Evolutionary conservation across 2,888 invertebrate genomes (phyloP).

Genomic region (Dynastes maya): DNA sequence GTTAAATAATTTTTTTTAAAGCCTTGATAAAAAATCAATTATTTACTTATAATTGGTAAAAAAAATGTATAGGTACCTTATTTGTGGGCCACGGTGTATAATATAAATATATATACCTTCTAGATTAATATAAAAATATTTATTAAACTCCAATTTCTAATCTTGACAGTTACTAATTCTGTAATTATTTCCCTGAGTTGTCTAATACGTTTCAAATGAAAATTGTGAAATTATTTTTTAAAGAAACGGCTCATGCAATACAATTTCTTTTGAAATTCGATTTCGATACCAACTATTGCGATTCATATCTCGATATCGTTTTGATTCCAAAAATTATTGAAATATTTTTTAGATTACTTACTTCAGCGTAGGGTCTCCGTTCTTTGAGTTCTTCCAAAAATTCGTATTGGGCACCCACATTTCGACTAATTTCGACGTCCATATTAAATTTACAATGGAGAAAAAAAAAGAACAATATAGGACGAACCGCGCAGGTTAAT

Average conservation of each 20-base stretch:
- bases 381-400: constrained; percentile 55
- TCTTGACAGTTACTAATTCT: background rate
- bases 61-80: too few relatives aligned
- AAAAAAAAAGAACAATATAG: too few relatives aligned
- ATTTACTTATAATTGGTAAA: too few relatives aligned
- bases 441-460: constrained; percentile 33
- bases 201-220: too few relatives aligned
- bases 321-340: too few relatives aligned
- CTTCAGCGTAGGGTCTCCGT: constrained; percentile 57
- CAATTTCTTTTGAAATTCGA: background rate
- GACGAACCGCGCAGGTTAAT: constrained; percentile 14
- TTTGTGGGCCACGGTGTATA: too few relatives aligned
- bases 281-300: background rate
- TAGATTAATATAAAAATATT: too few relatives aligned
- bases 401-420: constrained; percentile 53
- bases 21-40: too few relatives aligned
- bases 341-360: constrained; percentile 53
- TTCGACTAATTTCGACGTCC: constrained; percentile 52
- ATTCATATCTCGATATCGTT: too few relatives aligned
- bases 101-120: too few relatives aligned
- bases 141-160: background rate
- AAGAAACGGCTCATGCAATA: background rate
- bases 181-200: background rate
- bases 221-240: constrained; percentile 13
- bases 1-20: too few relatives aligned